Evolutionary conservation across 2,888 invertebrate genomes (phyloP).

Genomic region (Mylabris sibirica): DNA sequence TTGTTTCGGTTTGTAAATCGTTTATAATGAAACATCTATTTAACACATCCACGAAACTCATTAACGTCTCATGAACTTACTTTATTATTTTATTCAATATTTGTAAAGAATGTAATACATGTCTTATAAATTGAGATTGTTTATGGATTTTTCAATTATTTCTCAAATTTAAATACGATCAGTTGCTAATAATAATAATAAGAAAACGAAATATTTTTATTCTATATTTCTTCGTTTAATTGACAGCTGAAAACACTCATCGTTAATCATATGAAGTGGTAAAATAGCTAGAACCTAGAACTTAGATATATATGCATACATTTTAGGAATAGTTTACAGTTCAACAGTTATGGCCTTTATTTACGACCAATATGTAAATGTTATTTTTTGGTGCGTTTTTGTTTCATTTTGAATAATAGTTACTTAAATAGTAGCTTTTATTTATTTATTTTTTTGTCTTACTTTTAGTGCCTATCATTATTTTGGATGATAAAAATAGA

Average conservation of each 20-base stretch:
- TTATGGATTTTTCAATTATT: neutral
- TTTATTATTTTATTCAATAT: neutral
- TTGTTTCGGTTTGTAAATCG: neutral
- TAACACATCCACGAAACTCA: neutral
- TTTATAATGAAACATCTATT: neutral
- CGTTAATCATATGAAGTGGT: neutral
- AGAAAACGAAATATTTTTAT: neutral
- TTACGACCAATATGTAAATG: constrained; percentile 42
- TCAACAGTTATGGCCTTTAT: constrained; percentile 44
- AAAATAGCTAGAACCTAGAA: neutral
- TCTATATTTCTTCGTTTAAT: neutral
- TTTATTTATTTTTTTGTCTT: constrained; percentile 8
- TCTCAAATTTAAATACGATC: neutral
- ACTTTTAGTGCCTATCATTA: constrained; percentile 10
- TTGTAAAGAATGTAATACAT: neutral
- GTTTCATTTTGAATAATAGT: constrained; percentile 21
- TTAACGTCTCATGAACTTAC: neutral
- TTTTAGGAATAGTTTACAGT: constrained; percentile 41
- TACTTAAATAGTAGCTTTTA: constrained; percentile 25
- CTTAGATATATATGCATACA: constrained; percentile 41
- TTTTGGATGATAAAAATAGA: constrained; percentile 10
- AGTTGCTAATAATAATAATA: constrained; percentile 3
- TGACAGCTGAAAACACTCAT: constrained; percentile 4
- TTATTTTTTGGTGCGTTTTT: constrained; percentile 35
- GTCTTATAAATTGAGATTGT: neutral